Base-by-base conservation (phyloP, 2,888 invertebrate genomes). In the Noctua pronuba region DNA sequence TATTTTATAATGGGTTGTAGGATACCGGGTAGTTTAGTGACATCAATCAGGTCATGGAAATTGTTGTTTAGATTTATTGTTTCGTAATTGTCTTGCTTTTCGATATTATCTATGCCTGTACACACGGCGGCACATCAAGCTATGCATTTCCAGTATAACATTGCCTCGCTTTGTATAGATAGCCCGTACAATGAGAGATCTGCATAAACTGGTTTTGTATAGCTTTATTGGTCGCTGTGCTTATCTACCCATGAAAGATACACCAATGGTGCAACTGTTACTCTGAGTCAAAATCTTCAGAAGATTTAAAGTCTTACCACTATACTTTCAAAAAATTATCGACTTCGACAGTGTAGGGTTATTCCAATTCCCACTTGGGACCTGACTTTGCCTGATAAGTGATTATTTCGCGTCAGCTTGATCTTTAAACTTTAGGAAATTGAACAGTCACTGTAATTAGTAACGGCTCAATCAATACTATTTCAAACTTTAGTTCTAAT, bases 1-100 rank as follows among this genome's bases (percentile, higher is more conserved):
- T 68, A 80, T 80, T 72, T 68, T 83, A 52, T 75, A 79, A 73
- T 65, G 16, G 24, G 13, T 65, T 67, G 49, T 35, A 18, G 55
- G 55, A 74, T 49, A 49, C n/a, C 35, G 18, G 71, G 21, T 41
- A 46, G 1, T 21, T 31, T 31, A 35, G 21, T 46, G 6, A 38
- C 10, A 18, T 4, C 24, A 76, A 46, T 72, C 18, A 60, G 28
- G 31, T 31, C 31, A 31, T 31, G 18, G 31, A 60, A 31, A 31
- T 8, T 3, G 1, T 8, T 18, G 28, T 31, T 60, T 60, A 18
- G 18, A 31, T 60, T 16, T 18, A 60, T 60, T 60, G 18, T 28
- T 67, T 31, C 46, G 46, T 31, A 16, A 67, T 41, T 44, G 11
- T 11, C 44, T 44, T 28, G 46, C 13, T 31, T 55, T 55, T 31